Base-by-base conservation (phyloP, 2,113 vertebrate genomes). In the Axis porcinus region DNA sequence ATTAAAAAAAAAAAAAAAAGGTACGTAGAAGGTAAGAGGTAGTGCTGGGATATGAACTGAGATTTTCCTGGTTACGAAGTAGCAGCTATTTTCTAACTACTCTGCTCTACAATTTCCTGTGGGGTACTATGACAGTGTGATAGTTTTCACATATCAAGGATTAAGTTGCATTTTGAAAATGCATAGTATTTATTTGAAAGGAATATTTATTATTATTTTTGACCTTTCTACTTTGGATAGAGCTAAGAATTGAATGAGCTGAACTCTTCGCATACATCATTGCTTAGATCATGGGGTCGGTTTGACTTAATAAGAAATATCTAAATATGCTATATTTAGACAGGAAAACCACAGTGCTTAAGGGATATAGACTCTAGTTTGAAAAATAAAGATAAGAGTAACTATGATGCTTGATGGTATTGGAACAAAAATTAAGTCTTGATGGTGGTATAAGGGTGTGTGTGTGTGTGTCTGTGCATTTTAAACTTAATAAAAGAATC, bases 401-500 rank as follows among this genome's bases (percentile, higher is more conserved):
- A 12, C 54, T 85, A 17, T 33, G 33, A 88, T 60, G 4, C 25
- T 78, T 83, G n/a, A 50, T 94, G 54, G 2, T n/a, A 25, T 50
- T 57, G 54, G 17, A 91, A 94, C 87, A 82, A 55, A 97, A 94
- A 90, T 19, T 25, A 86, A 89, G 4, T 62, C 19, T 58, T 76
- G n/a, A 47, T 6, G 8, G n/a, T 36, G 2, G 6, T 64, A 79
- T 36, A 43, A 5, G 74, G 4, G 30, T 62, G 36, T 67, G 19
- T 62, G 5, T 52, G 28, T 33, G 78, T 81, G 10, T 82, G 19
- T 47, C 12, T 78, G 74, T 78, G 40, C 17, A 50, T 81, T 81
- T 96, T 93, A 45, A 86, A 60, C 57, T 16, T 93, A 86, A 95
- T 86, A 40, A n/a, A 97, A 96, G 43, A 40, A 55, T 43, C 33